A percentile compares a stretch with the other conserved stretches of the same genome.
These are phyloP conservation scores for Zootermopsis nevadensis DNA, from an alignment of 2,888 invertebrate genomes.

Conservation along the genomic window DNA sequence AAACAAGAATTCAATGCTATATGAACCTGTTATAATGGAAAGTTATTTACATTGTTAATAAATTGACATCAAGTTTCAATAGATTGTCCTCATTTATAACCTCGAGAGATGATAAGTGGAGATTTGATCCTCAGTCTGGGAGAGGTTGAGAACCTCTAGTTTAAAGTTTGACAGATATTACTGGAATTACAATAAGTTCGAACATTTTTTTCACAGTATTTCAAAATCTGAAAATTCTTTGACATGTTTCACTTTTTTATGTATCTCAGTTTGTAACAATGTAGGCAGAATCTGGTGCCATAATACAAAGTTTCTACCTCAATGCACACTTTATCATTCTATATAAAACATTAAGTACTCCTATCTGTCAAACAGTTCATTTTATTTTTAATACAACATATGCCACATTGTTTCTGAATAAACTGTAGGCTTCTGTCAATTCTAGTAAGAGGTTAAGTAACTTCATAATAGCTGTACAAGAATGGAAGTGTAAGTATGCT, in stretches of 20 bases:
- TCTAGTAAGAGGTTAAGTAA: background rate
- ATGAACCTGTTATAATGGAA: too few relatives aligned
- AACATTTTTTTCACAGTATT: background rate
- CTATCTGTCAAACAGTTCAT: background rate
- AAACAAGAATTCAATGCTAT: too few relatives aligned
- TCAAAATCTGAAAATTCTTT: background rate
- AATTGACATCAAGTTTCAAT: too few relatives aligned
- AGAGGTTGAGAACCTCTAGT: too few relatives aligned
- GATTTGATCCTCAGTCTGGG: too few relatives aligned
- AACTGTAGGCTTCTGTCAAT: background rate
- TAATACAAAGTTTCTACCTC: background rate
- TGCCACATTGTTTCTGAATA: background rate
- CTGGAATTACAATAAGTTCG: background rate
- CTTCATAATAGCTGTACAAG: background rate
- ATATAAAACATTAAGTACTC: background rate
- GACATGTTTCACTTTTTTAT: background rate
- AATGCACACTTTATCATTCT: background rate
- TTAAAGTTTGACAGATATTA: background rate
- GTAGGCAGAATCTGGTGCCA: background rate
- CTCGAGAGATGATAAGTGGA: too few relatives aligned
- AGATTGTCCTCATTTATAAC: too few relatives aligned
- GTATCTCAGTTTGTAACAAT: background rate
- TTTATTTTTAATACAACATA: background rate
- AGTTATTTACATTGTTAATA: too few relatives aligned
- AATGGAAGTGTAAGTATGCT: background rate